phyloP scores from a whole-genome alignment of 2,797 vertebrate genomes.

The Garrulus glandarius region DNA sequence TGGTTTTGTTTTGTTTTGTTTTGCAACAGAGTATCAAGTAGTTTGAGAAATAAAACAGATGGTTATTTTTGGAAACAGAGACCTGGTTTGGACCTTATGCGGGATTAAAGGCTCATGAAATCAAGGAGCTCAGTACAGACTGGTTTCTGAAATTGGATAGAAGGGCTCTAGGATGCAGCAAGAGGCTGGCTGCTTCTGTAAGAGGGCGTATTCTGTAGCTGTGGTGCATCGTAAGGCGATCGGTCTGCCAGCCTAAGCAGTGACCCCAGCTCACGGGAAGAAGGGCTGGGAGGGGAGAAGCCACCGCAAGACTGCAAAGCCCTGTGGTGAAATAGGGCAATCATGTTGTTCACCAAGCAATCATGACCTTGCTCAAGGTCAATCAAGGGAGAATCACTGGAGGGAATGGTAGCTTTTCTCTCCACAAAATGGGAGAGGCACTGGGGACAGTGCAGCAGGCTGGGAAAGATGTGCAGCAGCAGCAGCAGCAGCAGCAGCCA shows the following conservation, averaged over 20 bases:
- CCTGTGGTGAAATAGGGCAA: neutral
- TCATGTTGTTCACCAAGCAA: constrained; percentile 1
- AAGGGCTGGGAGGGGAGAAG: neutral
- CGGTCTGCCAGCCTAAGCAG: constrained; percentile 16
- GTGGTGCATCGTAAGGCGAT: constrained; percentile 39
- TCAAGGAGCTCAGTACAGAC: neutral
- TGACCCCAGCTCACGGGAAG: neutral
- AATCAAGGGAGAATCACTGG: constrained; percentile 15
- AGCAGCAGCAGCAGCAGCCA: neutral
- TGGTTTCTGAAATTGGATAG: neutral
- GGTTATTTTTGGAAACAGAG: neutral
- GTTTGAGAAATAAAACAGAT: neutral
- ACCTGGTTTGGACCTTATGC: neutral
- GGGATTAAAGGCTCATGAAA: constrained; percentile 18
- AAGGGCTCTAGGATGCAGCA: neutral
- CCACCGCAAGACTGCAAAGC: constrained; percentile 15
- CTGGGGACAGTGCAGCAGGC: constrained; percentile 4
- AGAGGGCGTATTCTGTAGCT: neutral
- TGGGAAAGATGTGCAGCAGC: neutral
- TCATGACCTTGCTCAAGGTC: constrained; percentile 11
- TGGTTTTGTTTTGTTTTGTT: neutral
- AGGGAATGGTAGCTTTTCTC: constrained; percentile 9
- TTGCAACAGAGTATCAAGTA: neutral
- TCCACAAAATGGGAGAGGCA: constrained; percentile 41
- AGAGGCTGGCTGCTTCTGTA: neutral